Evolutionary conservation across 2,797 vertebrate genomes (phyloP), one percentile per base, ranked within the genome.

Genomic region (Mormyrus proboscirostris): DNA sequence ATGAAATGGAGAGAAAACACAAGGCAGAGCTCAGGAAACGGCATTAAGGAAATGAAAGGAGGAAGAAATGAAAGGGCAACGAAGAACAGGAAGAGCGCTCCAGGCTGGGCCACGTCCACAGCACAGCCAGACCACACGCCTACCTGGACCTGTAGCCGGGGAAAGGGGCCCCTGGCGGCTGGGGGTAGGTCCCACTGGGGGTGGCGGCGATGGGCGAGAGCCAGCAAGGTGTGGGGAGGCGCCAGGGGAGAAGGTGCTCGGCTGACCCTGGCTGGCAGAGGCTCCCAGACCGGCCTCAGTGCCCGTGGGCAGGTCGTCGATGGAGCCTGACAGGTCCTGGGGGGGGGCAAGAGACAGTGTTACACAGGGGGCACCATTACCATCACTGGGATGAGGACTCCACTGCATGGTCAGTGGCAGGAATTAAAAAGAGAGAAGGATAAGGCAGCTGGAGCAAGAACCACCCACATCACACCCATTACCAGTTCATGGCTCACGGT

Each of bases 251-350:
- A 98, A 99, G 91, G 97, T 98, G 93, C 97, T 98, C 93, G 97
- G 97, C 89, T 98, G 97, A 9, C 97, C 97, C 88, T 98, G 97
- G 93, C 96, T 96, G 94, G 97, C 97, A 0, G 97, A 96, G n/a
- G 97, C 98, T 89, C 97, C 97, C 0, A 98, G 91, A 0, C 96
- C 96, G 2, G 97, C 97, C 94, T 99, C 98, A 0, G 97, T 97
- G 92, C 98, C 98, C 0, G 97, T 98, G 89, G 98, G 98, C 90
- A 99, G 94, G 93, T 99, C 98, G 0, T 99, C 98, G 76, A 99
- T 99, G 92, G 98, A 98, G 92, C 98, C 97, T 33, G 98, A 98
- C 89, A 99, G 95, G 92, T 99, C 98, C 98, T 99, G 88, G 14
- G 6, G 47, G 25, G 2, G 47, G 25, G 88, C 2, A 89, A 51